These are phyloP conservation scores for Brachirus orientalis DNA, from an alignment of 2,113 vertebrate species.

Conservation along the genomic window DNA sequence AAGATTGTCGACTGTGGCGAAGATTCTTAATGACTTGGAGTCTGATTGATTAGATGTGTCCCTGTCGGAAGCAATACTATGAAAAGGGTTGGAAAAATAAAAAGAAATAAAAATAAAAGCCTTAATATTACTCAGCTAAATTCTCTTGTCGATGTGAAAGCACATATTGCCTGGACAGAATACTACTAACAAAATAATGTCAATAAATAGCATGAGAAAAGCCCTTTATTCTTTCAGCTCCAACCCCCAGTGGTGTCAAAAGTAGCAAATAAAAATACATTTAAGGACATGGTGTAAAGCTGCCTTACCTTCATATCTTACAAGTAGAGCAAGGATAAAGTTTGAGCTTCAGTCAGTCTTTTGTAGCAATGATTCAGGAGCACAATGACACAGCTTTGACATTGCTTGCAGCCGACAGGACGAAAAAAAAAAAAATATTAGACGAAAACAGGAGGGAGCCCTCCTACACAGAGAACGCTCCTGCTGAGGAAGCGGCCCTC, in stretches of 20 bases:
- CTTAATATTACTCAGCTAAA: too few species aligned
- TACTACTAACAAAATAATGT: too few species aligned
- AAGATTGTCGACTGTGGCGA: too few species aligned
- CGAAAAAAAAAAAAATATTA: background rate
- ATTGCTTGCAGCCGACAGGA: background rate
- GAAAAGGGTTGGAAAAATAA: too few species aligned
- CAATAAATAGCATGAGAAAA: background rate
- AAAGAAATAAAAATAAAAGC: too few species aligned
- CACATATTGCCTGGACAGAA: too few species aligned
- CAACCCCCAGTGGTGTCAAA: background rate
- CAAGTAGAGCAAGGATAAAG: background rate
- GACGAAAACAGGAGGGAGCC: background rate
- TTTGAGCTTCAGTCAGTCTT: background rate
- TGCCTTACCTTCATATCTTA: background rate
- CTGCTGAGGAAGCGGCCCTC: constrained; percentile 2
- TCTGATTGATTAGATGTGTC: too few species aligned
- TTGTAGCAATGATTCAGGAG: background rate
- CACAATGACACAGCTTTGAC: constrained; percentile 4
- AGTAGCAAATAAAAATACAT: background rate
- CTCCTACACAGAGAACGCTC: background rate
- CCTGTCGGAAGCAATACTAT: too few species aligned
- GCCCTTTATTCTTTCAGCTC: background rate
- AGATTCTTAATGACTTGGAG: too few species aligned
- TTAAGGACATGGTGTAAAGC: background rate
- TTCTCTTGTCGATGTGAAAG: too few species aligned